Evolutionary conservation across 2,113 vertebrate species (phyloP), one percentile per base, ranked within the genome.

Genomic region (Neolamprologus caudopunctatus): DNA sequence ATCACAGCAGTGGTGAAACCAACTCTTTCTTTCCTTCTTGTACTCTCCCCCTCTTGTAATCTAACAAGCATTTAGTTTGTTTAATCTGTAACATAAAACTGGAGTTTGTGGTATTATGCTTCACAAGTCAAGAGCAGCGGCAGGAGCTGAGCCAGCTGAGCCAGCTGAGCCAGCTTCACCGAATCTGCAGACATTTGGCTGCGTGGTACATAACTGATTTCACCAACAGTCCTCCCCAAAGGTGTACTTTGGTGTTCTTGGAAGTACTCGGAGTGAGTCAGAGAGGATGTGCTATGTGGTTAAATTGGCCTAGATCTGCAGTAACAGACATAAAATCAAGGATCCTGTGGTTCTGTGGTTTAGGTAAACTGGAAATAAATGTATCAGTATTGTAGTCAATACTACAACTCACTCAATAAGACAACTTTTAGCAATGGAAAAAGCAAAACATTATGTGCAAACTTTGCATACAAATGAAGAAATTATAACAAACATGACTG

Each of bases 11-110:
- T 26, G 2, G 21, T 45, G 21, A 73, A 73, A 73, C 37, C 31
- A 66, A 66, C 37, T 73, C 1, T 73, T 16, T 45, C 21, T 73
- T 73, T 71, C 66, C 68, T 0, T 0, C 68, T 73, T 45, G 37
- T 45, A 73, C 40, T 24, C 37, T 26, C 2, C 66, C n/a, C 9
- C 66, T 73, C 66, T 73, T 45, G 21, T 16, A 37, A 3, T 66
- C 61, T 37, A 37, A 37, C 33, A 37, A 42, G 2, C 7, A 71
- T 40, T 40, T 40, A 71, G 63, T 9, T 71, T 71, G 35, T 71
- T 16, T 0, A 71, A 71, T 42, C 66, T 73, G 68, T 26, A 45
- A 73, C 5, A 26, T 45, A 45, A 73, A 45, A 73, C 13, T 73
- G 68, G 68, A 73, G 66, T 42, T 73, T 45, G 12, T 73, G n/a